phyloP scores from a whole-genome alignment of 1,140 invertebrate genomes.

The Drosophila repletoides region DNA sequence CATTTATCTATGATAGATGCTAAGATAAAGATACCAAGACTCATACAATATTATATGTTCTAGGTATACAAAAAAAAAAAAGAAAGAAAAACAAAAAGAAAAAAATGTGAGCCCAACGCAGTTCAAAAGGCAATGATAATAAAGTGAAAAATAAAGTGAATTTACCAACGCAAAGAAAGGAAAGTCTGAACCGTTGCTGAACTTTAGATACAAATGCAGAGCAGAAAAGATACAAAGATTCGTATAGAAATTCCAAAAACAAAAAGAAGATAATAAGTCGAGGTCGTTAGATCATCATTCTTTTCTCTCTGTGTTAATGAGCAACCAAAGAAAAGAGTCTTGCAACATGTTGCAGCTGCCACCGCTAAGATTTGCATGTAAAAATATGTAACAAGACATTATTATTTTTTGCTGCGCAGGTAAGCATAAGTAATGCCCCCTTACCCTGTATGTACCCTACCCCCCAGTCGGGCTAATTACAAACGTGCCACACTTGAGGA shows the following conservation, averaged over 20 bases:
- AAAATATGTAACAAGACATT: conserved; percentile 9
- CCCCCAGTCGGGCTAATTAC: conserved; percentile 30
- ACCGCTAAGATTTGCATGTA: conserved; percentile 12
- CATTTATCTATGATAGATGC: too few species aligned
- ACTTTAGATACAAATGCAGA: conserved; percentile 8
- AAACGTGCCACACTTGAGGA: conserved; percentile 10
- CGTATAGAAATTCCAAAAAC: neutral
- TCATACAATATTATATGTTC: conserved; percentile 10
- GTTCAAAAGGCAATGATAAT: conserved; percentile 36
- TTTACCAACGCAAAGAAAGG: conserved; percentile 44
- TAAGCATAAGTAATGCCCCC: conserved; percentile 27
- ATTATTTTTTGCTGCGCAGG: neutral
- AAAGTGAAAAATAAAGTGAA: conserved; percentile 39
- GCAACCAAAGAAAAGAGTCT: neutral
- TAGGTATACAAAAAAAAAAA: conserved; percentile 31
- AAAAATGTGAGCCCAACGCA: conserved; percentile 32
- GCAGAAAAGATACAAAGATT: neutral
- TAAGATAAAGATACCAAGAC: neutral
- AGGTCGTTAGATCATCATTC: conserved; percentile 15
- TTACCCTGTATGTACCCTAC: neutral
- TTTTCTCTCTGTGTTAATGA: conserved; percentile 35
- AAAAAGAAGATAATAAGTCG: neutral
- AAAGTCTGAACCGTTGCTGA: conserved; percentile 36
- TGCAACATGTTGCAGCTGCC: conserved; percentile 36
- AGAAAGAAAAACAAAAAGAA: too few species aligned